Percentiles rank a stretch among this genome's conserved stretches.
phyloP scores from a whole-genome alignment of 2,797 vertebrate genomes.

The Danio albolineatus region DNA sequence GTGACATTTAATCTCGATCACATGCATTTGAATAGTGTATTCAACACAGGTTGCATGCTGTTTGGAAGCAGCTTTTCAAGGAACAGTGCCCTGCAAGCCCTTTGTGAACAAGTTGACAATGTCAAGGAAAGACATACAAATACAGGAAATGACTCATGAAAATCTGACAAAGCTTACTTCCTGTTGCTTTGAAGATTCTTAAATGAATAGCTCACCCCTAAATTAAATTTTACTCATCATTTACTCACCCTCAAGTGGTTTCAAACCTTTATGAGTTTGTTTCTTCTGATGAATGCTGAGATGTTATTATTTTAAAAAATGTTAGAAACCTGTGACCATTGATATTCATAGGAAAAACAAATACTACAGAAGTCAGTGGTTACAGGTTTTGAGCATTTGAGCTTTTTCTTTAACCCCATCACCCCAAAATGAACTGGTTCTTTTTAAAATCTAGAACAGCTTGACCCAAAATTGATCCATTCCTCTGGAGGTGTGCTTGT shows the following conservation, averaged over 20 bases:
- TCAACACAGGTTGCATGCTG: background rate
- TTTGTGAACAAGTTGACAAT: background rate
- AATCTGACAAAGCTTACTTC: background rate
- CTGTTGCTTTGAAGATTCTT: background rate
- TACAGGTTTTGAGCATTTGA: too few relatives aligned
- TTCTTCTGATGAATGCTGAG: too few relatives aligned
- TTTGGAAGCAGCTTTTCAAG: background rate
- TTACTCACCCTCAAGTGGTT: too few relatives aligned
- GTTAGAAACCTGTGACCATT: too few relatives aligned
- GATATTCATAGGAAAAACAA: too few relatives aligned
- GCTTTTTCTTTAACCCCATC: background rate
- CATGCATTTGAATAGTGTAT: background rate
- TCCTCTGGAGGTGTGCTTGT: background rate
- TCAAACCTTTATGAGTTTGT: too few relatives aligned
- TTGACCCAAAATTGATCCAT: background rate
- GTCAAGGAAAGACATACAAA: background rate
- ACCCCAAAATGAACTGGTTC: background rate
- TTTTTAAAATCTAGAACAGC: background rate
- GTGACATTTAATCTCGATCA: background rate
- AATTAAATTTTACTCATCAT: too few relatives aligned
- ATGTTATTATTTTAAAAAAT: too few relatives aligned
- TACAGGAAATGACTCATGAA: background rate
- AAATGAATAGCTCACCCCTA: too few relatives aligned
- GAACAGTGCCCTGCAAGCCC: background rate
- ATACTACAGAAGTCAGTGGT: too few relatives aligned